Evolutionary conservation across 1,140 invertebrate genomes (phyloP), one percentile per base, ranked within the genome.

Genomic region (Calephelis nemesis): DNA sequence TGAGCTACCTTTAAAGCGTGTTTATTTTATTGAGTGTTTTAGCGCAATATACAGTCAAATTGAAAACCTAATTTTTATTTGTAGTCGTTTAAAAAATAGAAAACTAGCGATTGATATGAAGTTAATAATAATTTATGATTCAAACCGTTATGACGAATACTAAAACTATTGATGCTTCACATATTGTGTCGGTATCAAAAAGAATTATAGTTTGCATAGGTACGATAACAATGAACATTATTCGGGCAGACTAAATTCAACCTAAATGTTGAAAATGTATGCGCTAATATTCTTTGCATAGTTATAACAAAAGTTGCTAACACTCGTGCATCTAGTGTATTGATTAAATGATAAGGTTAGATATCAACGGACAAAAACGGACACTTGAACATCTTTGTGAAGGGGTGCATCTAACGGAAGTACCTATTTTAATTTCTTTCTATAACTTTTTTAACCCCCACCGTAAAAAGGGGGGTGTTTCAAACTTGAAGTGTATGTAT

Each of bases 321-420:
- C 39, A 58, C 54, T 58, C 39, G 54, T 12, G 39, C 11, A 47
- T 54, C 65, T 54, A 45, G n/a, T 15, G 65, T 66, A 66, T 66
- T 54, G 65, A 66, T 66, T 54, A 54, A 66, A 45, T n/a, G 65
- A 66, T 66, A 66, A 58, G 40, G 15, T 47, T 66, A 66, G 65
- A 66, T 66, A 66, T 13, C 39, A 45, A 15, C 42, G 40, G 15
- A 54, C 30, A 66, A 42, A 54, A 54, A 54, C 45, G 30, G 42
- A 54, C 65, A 47, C 49, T 66, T 40, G 15, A 66, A 65, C 49
- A 15, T 12, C 45, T 54, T 15, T 54, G n/a, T 52, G 30, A 19
- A 15, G 42, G 19, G 7, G 39, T 11, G 62, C 12, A 19, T n/a
- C 7, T 54, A 54, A 48, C 42, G 40, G 40, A 42, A 42, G 42